A percentile compares a stretch with the other conserved stretches of the same genome.
Conservation (phyloP, 2,888 invertebrate species). For the Phasia obesa region DNA sequence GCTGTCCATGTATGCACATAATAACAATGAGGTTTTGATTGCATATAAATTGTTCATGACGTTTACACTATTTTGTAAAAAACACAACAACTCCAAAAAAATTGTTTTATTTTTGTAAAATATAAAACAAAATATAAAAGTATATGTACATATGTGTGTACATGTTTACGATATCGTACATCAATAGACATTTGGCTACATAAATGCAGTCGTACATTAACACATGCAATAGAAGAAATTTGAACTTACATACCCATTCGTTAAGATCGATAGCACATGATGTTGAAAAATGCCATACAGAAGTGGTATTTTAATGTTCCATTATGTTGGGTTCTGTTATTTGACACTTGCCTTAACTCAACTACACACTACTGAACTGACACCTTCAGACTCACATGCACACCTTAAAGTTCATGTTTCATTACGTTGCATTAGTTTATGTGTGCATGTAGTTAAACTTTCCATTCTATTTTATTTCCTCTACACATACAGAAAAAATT, state of each 20-base stretch:
- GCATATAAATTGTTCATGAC: slow-evolving; percentile 61
- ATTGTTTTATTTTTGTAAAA: too few relatives aligned
- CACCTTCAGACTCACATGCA: background rate
- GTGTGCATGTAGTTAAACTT: background rate
- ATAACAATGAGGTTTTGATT: slow-evolving; percentile 67
- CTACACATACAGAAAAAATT: background rate
- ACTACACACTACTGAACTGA: background rate
- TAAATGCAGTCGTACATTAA: background rate
- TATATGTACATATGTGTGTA: background rate
- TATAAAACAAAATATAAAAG: too few relatives aligned
- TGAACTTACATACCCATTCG: background rate
- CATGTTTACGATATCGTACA: background rate
- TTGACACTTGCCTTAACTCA: slow-evolving; percentile 40
- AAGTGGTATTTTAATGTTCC: slow-evolving; percentile 1
- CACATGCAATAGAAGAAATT: slow-evolving; percentile 1
- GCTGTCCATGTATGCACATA: slow-evolving; percentile 6
- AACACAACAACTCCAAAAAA: too few relatives aligned
- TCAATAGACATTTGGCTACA: background rate
- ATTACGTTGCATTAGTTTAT: background rate
- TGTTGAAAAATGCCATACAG: slow-evolving; percentile 27
- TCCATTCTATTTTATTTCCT: background rate
- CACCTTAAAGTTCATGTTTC: slow-evolving; percentile 22
- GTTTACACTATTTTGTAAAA: slow-evolving; percentile 9
- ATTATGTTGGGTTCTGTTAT: slow-evolving; percentile 12
- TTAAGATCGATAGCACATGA: slow-evolving; percentile 22